Evolutionary conservation across 2,797 vertebrate species (phyloP), one percentile per base, ranked within the genome.

Genomic region (Argentina silus): DNA sequence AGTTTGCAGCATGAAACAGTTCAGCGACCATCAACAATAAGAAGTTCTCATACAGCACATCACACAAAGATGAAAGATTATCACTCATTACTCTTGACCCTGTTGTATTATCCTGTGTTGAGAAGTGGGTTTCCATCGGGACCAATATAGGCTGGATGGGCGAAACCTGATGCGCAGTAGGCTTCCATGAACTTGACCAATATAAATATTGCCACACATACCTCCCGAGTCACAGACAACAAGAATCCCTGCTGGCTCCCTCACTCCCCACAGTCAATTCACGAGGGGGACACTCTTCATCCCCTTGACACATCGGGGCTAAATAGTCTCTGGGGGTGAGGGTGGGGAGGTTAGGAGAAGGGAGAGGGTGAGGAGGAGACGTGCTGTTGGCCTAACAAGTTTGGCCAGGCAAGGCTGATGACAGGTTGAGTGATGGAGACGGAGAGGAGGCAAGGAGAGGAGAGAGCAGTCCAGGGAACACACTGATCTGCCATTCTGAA

Each of bases 351-450:
- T 57, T 23, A 14, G 44, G n/a, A 23, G 19, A 15, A 61, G 43
- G 2, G 62, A 6, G 27, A 42, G 44, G 3, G 23, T 7, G 43
- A 21, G 45, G 2, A 21, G 70, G 5, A 72, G 45, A 23, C 55
- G 65, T 64, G 74, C 36, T 78, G 73, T 47, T 66, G 77, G 71
- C 84, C 83, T 87, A 91, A 89, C 88, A 82, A 92, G 92, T 88
- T 85, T 89, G 79, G 56, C 68, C 3, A 71, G 71, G 80, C 17
- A 69, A 86, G 69, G 60, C 51, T 0, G 87, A 81, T 89, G 91
- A 93, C 90, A 93, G 78, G 66, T 91, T 91, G 90, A 93, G 83
- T 75, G 83, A 92, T 91, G 76, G 69, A 75, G 79, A 78, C 78
- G 67, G 56, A 72, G 81, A 76, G 86, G 19, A 17, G 2, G 36